Percentiles rank a stretch among this genome's conserved stretches.
These are phyloP conservation scores for Goniozus legneri DNA, from an alignment of 1,140 invertebrate species.

Conservation along the genomic window DNA sequence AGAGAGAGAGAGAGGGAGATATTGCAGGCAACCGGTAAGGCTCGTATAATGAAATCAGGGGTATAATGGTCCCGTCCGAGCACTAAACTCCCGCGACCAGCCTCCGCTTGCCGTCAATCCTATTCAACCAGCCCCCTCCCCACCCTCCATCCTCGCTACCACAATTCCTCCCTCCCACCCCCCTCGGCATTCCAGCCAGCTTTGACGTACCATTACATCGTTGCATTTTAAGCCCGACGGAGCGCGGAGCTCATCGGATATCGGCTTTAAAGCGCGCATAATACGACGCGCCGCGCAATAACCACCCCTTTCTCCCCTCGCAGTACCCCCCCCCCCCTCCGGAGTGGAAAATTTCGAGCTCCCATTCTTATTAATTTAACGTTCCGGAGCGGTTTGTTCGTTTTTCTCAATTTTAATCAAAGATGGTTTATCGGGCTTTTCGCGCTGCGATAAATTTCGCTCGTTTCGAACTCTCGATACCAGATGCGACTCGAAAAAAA, in stretches of 20 bases:
- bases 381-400: no score
- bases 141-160: slow-evolving; percentile 2
- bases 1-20: slow-evolving; percentile 20
- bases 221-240: slow-evolving; percentile 36
- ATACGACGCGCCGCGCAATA: no score
- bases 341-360: no score
- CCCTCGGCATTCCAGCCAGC: slow-evolving; percentile 20
- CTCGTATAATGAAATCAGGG: slow-evolving; percentile 46
- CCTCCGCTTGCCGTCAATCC: slow-evolving; percentile 17
- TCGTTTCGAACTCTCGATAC: no score
- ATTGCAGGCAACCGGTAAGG: slow-evolving; percentile 41
- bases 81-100: slow-evolving; percentile 31
- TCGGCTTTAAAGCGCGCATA: no score
- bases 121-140: slow-evolving; percentile 21
- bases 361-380: no score
- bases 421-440: no score
- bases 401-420: no score
- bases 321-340: no score
- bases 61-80: slow-evolving; percentile 48
- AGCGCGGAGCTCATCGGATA: slow-evolving; percentile 36
- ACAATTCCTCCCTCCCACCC: slow-evolving; percentile 4
- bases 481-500: no score
- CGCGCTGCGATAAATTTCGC: no score
- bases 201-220: slow-evolving; percentile 42
- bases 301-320: no score